Evolutionary conservation across 2,113 vertebrate species (phyloP), one percentile per base, ranked within the genome.

Genomic region (Hydrolagus affinis): DNA sequence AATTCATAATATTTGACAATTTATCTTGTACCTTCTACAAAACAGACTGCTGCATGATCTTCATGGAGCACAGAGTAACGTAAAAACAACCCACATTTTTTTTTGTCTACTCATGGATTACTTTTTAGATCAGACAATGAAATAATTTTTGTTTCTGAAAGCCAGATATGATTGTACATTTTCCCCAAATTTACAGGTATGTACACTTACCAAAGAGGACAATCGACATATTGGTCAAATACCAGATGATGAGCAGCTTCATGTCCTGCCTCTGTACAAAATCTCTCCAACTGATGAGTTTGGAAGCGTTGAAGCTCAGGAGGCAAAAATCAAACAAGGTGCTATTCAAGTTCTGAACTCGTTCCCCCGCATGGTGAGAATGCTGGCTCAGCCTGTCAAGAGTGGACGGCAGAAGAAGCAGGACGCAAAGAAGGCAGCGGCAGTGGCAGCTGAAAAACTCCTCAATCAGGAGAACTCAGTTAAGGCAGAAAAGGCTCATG

Each of bases 241-340:
- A 76, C 96, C 98, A 56, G 94, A 97, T 71, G 98, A 99, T 1
- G 98, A 99, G 88, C 98, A 99, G 91, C 94, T 99, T 85, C 98
- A 99, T 0, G 97, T 99, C 44, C 91, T 99, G 89, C 98, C 98
- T 0, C 91, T 99, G 72, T 99, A 99, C 89, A 99, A 95, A 90
- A 90, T 96, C 87, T 95, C 97, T 66, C 89, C 90, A 44, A 94
- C 96, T 85, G 98, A 99, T 87, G 98, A 99, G 91, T 97, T 96
- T 57, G 98, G 98, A 87, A 98, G 95, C 85, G 88, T 86, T 2
- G 96, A 97, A 86, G 95, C 92, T 85, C 98, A 99, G 89, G 94
- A 95, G 89, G 95, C 96, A 89, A 99, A 99, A 88, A 95, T 95
- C 21, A 95, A 91, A 86, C 94, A 92, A 0, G 97, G 98, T 23